Evolutionary conservation across 2,888 invertebrate genomes (phyloP).

Genomic region (Oligia fasciuncula): DNA sequence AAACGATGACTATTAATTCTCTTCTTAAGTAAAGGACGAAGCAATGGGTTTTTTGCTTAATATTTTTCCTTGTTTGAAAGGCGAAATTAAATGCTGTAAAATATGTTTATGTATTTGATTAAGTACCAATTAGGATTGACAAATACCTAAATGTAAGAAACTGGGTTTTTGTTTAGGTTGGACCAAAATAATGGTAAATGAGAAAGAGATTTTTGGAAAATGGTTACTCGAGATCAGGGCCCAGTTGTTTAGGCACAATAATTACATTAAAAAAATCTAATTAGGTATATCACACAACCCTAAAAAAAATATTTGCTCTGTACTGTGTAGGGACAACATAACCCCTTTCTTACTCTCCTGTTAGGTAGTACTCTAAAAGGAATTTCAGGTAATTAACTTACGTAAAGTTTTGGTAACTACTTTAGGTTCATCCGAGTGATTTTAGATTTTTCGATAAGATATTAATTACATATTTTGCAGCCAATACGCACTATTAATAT

Average conservation of each 20-base stretch:
- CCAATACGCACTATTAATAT: not conserved
- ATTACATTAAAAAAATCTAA: not conserved
- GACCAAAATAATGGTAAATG: not conserved
- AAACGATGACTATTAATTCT: not conserved
- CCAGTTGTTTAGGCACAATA: too few relatives aligned
- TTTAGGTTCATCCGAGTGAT: not conserved
- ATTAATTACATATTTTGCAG: too few relatives aligned
- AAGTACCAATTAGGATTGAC: not conserved
- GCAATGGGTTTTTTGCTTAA: not conserved
- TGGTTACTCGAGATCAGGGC: too few relatives aligned
- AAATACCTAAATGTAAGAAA: not conserved
- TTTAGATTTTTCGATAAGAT: not conserved
- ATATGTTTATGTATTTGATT: constrained; percentile 3
- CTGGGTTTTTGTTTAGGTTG: not conserved
- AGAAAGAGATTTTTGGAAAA: not conserved
- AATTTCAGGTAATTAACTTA: not conserved
- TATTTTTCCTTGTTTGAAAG: not conserved
- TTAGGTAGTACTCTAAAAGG: not conserved
- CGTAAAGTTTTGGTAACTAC: not conserved
- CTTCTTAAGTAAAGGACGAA: constrained; percentile 1
- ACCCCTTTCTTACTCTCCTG: not conserved
- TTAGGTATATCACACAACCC: not conserved
- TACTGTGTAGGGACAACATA: not conserved
- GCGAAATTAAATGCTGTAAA: not conserved
- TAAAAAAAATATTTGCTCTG: not conserved